phyloP scores from a whole-genome alignment of 2,888 invertebrate genomes.

The Dryadula phaetusa region DNA sequence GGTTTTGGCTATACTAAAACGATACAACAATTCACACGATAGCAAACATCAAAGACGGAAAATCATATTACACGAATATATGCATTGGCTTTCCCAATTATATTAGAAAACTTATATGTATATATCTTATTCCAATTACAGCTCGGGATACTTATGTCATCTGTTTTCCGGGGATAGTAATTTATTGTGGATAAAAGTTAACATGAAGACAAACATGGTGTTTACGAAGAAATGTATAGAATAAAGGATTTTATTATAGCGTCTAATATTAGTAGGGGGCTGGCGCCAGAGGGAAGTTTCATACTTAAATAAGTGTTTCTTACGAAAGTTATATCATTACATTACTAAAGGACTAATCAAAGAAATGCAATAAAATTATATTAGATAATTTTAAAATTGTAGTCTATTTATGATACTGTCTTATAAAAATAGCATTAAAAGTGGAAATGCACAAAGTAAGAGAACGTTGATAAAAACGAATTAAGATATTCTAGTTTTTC shows the following conservation, averaged over 20 bases:
- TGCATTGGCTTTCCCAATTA: conserved; percentile 11
- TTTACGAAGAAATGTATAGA: conserved; percentile 40
- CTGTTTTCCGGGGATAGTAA: conserved; percentile 39
- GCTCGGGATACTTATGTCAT: conserved; percentile 31
- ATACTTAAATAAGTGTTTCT: conserved; percentile 24
- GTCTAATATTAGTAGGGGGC: conserved; percentile 43
- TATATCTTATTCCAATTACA: conserved; percentile 38
- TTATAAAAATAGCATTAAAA: too few species aligned
- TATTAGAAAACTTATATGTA: conserved; percentile 20
- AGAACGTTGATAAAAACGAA: too few species aligned
- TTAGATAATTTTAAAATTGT: too few species aligned
- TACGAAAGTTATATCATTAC: conserved; percentile 20
- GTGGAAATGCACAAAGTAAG: too few species aligned
- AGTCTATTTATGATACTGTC: background rate
- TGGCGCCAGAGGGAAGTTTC: conserved; percentile 41
- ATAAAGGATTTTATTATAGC: conserved; percentile 42
- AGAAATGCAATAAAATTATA: background rate
- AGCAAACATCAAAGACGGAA: background rate
- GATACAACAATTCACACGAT: background rate
- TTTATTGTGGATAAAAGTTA: conserved; percentile 43
- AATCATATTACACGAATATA: background rate
- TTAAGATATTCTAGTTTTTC: too few species aligned
- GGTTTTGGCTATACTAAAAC: background rate
- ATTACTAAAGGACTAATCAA: conserved; percentile 9
- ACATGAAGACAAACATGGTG: conserved; percentile 38